Evolutionary conservation across 2,888 invertebrate genomes (phyloP), one percentile per base, ranked within the genome.

Genomic region (Vanessa cardui): DNA sequence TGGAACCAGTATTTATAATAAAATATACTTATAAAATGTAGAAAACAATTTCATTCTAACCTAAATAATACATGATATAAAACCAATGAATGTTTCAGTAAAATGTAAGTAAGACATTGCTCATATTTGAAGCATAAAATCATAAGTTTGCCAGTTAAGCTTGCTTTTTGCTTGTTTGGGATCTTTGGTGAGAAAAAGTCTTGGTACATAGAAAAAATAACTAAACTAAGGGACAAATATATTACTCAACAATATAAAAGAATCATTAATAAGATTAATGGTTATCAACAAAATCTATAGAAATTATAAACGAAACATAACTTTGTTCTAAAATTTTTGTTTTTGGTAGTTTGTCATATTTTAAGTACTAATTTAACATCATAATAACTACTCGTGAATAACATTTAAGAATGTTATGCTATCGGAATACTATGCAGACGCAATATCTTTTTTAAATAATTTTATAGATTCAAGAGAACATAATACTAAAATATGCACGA

Each of bases 281-380:
- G 54, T 62, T 47, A 61, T 68, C 62, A 83, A 84, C 79, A 84
- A 83, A 83, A 82, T 78, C 76, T 82, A 84, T 80, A 83, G 78
- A 84, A 79, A 82, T 81, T 74, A 80, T 79, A 82, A 83, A 84
- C 83, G 83, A 84, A 85, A 75, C 74, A 80, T 83, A 86, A 87
- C 83, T 86, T 89, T 87, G 87, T 88, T 85, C 86, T 86, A 85
- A 81, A 80, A 78, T 75, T 80, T 82, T 82, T 80, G 79, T 81
- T 88, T 91, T 92, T 90, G 89, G 90, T 89, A 88, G 85, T 81
- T 83, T 81, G 83, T 85, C 77, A 80, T 78, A 62, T 81, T 78
- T 89, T 90, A 91, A 90, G 90, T 92, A 92, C 91, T 90, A 90
- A 85, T 81, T 80, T 83, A 89, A 77, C 71, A 73, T 66, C 46